Evolutionary conservation across 2,113 vertebrate genomes (phyloP), one percentile per base, ranked within the genome.

Genomic region (Sapayoa aenigma): DNA sequence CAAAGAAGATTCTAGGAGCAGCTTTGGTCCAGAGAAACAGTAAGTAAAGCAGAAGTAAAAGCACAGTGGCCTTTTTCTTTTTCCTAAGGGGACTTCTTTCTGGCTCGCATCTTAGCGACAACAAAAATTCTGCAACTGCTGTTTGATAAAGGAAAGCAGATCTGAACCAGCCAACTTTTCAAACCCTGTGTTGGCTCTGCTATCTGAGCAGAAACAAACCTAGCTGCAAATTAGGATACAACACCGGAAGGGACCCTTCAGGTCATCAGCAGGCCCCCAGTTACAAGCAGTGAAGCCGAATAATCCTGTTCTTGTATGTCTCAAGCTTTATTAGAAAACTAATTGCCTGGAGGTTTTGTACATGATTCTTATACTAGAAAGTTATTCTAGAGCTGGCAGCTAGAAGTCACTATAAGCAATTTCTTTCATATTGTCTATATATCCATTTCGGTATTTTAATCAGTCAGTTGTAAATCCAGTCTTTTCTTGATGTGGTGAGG

Each of bases 311-410:
- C 84, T 90, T 94, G 80, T 81, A 56, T 27, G 24, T 94, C 91
- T 87, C 74, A 94, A 91, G 80, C 81, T 94, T 95, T 87, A 79
- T 91, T 91, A 92, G 84, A 94, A 93, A 94, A 89, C 56, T 78
- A 94, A 87, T 66, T 78, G 92, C 92, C 90, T 93, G 89, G 73
- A 94, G 93, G 86, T 84, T 93, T 95, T 89, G 83, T 53, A 58
- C 49, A 78, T 65, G 58, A 84, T 82, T 93, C 76, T 78, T 84
- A 41, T 3, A 42, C 31, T 75, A 62, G 69, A 85, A 89, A 82
- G 84, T 75, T 92, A 84, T 91, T 95, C 73, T 68, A 68, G 66
- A 84, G 28, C 37, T 94, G 73, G 68, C 91, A 92, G 86, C 80
- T 84, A 93, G 89, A 94, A 96, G 83, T 84, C 80, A 90, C 59